Base-by-base conservation (phyloP, 1,140 invertebrate species). In the Phthorimaea operculella region DNA sequence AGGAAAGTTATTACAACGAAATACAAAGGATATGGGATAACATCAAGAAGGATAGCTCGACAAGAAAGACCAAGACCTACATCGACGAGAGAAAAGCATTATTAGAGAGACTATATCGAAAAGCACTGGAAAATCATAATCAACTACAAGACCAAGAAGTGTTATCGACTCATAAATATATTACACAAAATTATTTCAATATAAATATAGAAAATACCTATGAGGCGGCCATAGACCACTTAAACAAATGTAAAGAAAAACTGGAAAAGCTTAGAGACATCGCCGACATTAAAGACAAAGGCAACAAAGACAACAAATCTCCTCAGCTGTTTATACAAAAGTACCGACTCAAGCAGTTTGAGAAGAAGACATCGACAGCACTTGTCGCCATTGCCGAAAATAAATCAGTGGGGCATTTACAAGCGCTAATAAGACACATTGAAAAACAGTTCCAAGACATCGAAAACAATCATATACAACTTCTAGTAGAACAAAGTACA, bases 381-480 rank as follows among this genome's bases (percentile, higher is more conserved):
- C 28, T 33, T 21, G 33, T n/a, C 12, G 50, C 50, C 21, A 51
- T 51, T 15, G 33, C 28, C 4, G 21, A 51, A 33, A 28, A 51
- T 4, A 51, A 51, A 51, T 33, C 50, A 14, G 14, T 33, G 33
- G 33, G 50, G 50, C 50, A 51, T n/a, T 34, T 51, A 15, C 50
- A 51, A 51, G 7, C 7, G 15, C 33, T 51, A 33, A 51, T 33
- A n/a, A 51, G 14, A 33, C 28, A 21, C 15, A 21, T 51, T 33
- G 50, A 51, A 51, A 51, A 34, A 28, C 50, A 34, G 14, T 51
- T 51, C 33, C 51, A 52, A 52, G 51, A 52, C n/a, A 52, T 52
- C 17, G 51, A 39, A n/a, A 34, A 52, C 3, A 52, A 15, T 34
- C 51, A 52, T 39, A n/a, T 52, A 15, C 39, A 42, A 42, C 14